These are phyloP conservation scores for Molossus molossus DNA, from an alignment of 2,797 vertebrate genomes.

Conservation along the genomic window DNA sequence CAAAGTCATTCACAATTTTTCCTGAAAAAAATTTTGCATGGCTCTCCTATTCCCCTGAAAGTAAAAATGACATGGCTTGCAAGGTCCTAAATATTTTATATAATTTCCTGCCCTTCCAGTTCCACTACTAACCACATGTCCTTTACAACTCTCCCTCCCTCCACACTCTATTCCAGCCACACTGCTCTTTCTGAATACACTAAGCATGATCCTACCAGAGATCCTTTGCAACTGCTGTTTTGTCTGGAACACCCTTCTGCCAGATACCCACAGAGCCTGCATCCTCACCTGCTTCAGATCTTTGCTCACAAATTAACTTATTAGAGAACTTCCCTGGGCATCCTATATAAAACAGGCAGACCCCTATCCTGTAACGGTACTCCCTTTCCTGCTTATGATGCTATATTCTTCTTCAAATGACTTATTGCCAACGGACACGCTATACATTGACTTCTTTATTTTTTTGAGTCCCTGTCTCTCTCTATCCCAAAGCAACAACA, in stretches of 20 bases:
- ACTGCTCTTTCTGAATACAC: neutral
- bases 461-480: neutral
- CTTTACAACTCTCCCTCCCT: neutral
- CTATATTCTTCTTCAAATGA: neutral
- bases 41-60: neutral
- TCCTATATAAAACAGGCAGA: neutral
- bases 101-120: neutral
- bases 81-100: neutral
- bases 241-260: neutral
- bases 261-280: neutral
- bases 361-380: neutral
- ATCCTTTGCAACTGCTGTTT: neutral
- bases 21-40: constrained; percentile 22
- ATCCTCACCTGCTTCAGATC: neutral
- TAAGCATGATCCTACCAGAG: neutral
- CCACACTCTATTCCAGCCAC: neutral
- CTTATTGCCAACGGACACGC: neutral
- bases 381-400: neutral
- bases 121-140: neutral
- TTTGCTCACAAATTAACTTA: constrained; percentile 15
- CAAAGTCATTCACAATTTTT: neutral
- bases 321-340: neutral
- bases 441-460: neutral
- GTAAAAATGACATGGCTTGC: neutral
- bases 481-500: neutral